A percentile compares a stretch with the other conserved stretches of the same genome.
These are phyloP conservation scores for Oceanites oceanicus DNA, from an alignment of 2,113 vertebrate species.

Conservation along the genomic window DNA sequence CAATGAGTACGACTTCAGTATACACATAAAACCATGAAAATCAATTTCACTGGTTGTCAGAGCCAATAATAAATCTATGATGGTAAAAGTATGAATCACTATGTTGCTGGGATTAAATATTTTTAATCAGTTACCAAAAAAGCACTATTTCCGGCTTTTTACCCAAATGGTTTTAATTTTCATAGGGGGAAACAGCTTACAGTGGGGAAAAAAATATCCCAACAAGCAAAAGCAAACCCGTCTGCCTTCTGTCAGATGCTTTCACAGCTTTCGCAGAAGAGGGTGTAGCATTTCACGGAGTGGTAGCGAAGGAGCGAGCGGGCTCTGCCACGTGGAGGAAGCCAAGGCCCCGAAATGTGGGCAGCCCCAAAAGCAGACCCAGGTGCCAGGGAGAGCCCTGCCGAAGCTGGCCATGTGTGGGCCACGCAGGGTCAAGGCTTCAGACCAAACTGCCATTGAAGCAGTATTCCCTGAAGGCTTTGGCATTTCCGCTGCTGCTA, in stretches of 20 bases:
- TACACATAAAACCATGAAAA: neutral
- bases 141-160: neutral
- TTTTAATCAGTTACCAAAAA: neutral
- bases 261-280: neutral
- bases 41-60: neutral
- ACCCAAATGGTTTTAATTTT: neutral
- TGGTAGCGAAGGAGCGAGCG: neutral
- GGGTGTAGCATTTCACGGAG: neutral
- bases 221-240: neutral
- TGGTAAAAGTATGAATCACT: neutral
- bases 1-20: neutral
- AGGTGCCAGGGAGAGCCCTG: neutral
- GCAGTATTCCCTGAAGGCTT: neutral
- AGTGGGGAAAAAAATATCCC: neutral
- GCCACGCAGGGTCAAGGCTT: fast-evolving
- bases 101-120: neutral
- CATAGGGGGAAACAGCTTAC: neutral
- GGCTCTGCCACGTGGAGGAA: neutral
- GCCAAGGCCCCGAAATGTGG: neutral
- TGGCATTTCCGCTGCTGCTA: neutral
- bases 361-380: neutral
- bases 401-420: fast-evolving
- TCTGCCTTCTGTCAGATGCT: neutral
- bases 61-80: neutral
- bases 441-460: neutral